These are phyloP conservation scores for Aphodius granarius DNA, from an alignment of 2,888 invertebrate species.

Conservation along the genomic window DNA sequence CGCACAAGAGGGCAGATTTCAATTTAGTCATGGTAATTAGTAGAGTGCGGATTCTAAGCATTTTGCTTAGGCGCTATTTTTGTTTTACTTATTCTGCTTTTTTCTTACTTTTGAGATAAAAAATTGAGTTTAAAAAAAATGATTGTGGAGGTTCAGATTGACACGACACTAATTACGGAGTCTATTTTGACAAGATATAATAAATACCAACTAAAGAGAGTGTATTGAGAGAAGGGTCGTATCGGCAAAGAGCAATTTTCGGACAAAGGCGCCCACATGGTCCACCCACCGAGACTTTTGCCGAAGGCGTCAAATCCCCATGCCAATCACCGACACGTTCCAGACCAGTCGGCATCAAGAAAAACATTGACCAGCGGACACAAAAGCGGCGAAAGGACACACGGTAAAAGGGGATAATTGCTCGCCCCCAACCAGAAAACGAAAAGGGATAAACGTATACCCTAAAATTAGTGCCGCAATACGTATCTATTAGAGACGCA, in stretches of 20 bases:
- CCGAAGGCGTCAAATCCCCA: conserved; percentile 27
- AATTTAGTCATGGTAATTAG: background rate
- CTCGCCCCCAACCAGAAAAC: background rate
- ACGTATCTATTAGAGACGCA: conserved; percentile 1
- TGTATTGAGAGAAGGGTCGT: background rate
- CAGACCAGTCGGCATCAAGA: background rate
- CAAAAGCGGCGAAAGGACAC: background rate
- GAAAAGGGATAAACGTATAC: background rate
- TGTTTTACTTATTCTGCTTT: no score
- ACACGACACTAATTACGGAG: background rate
- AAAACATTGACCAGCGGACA: background rate
- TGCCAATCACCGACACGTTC: conserved; percentile 31
- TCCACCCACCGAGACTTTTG: conserved; percentile 35
- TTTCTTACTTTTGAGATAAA: no score
- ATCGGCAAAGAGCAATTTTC: background rate
- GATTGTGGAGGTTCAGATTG: background rate
- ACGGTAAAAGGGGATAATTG: background rate
- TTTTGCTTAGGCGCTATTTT: no score
- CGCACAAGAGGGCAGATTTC: background rate
- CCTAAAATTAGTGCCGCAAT: background rate
- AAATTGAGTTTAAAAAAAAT: background rate
- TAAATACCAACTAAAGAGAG: background rate
- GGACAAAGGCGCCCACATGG: conserved; percentile 25
- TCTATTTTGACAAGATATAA: background rate
- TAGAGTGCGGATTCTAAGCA: no score